A percentile compares a stretch with the other conserved stretches of the same genome.
Evolutionary conservation across 2,888 invertebrate genomes (phyloP).

Genomic region (Tinea trinotella): DNA sequence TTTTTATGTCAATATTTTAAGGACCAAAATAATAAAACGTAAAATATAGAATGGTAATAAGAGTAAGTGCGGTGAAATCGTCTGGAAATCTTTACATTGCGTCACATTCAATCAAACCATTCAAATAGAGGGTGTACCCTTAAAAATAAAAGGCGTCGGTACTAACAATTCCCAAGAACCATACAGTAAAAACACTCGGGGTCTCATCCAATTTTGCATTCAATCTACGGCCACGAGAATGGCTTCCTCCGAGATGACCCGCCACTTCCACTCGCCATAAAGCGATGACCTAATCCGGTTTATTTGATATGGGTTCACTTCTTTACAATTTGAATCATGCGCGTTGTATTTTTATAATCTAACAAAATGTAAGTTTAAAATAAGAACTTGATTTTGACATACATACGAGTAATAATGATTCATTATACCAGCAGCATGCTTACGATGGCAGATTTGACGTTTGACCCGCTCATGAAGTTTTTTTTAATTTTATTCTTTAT

Average conservation of each 20-base stretch:
- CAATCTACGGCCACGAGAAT: slow-evolving; percentile 69
- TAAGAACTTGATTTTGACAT: too few species aligned
- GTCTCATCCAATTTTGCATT: slow-evolving; percentile 72
- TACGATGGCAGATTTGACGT: too few species aligned
- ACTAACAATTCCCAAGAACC: slow-evolving; percentile 48
- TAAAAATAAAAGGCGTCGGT: slow-evolving; percentile 55
- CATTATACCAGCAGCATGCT: too few species aligned
- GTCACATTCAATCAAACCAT: slow-evolving; percentile 68
- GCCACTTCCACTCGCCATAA: slow-evolving; percentile 64
- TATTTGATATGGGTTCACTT: slow-evolving; percentile 66
- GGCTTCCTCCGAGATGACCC: slow-evolving; percentile 68
- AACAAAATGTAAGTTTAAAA: background rate
- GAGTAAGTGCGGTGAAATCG: background rate
- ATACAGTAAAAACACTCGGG: slow-evolving; percentile 63
- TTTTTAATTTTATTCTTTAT: too few species aligned
- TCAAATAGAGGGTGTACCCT: slow-evolving; percentile 47
- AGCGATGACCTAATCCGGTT: slow-evolving; percentile 69
- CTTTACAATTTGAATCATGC: slow-evolving; percentile 38
- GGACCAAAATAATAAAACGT: background rate
- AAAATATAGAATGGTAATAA: background rate
- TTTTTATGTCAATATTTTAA: too few species aligned
- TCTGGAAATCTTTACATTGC: slow-evolving; percentile 22
- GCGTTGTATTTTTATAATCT: background rate
- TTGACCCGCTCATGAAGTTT: too few species aligned
- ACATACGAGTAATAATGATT: too few species aligned